Base-by-base conservation (phyloP, 2,888 invertebrate genomes). In the Apotomis capreana region DNA sequence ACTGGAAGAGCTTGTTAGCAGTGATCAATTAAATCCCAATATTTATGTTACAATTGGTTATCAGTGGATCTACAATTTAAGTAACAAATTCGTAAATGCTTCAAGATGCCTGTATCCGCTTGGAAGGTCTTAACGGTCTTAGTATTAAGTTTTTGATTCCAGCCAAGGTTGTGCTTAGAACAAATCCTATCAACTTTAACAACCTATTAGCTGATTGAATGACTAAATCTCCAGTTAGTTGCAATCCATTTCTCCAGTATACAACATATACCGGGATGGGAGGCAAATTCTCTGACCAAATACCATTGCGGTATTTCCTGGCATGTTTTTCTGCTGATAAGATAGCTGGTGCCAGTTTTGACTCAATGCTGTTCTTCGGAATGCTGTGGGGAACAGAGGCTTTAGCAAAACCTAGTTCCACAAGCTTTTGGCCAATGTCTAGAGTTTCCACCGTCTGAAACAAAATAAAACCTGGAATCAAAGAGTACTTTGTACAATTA, bases 391-490 rank as follows among this genome's bases (percentile, higher is more conserved):
- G 92, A 1, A 91, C 84, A 70, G 86, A 88, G 10, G 87, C 89
- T 78, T 87, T 89, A 15, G 93, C 94, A 81, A 89, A 92, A 26
- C 94, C 94, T 72, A 94, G 88, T 77, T 93, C 93, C 13, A 94
- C 90, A 51, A 94, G 81, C 75, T 89, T 91, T 78, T 92, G 87
- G 51, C 91, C 93, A 78, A 94, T 78, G 75, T 93, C 91, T 74
- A 94, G 76, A 5, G 86, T 89, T 78, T 92, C 91, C 62, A 85
- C 82, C 72, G 85, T 83, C 92, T 92, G 85, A 69, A 91, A 40
- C 57, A 73, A 78, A 49, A 54, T 55, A 13, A 51, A 26, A 26
- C 2, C 26, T 26, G 26, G 26, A 26, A 26, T 26, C 26, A 26
- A 26, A 26, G 2, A 26, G 26, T 26, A 40, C 5, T 4, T 40